Percentiles rank a stretch among this genome's conserved stretches.
These are phyloP conservation scores for Limnothrissa miodon DNA, from an alignment of 2,113 vertebrate species.

Conservation along the genomic window DNA sequence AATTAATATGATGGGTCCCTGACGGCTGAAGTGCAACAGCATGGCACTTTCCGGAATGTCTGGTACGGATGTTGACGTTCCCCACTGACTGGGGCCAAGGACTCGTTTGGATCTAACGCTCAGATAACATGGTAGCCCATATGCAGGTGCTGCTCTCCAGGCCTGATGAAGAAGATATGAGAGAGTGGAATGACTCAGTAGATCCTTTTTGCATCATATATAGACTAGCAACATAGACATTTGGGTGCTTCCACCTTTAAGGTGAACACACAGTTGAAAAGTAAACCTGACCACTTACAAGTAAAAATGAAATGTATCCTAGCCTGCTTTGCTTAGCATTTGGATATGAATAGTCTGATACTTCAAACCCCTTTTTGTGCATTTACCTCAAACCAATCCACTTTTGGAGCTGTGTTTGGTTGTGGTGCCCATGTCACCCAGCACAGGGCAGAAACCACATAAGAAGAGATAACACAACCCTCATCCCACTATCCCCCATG, in stretches of 20 bases:
- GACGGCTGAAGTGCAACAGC: not conserved
- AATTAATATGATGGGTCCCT: conserved; percentile 16
- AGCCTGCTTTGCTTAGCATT: not conserved
- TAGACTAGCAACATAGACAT: not conserved
- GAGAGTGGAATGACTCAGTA: not conserved
- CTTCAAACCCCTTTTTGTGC: not conserved
- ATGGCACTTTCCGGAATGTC: conserved; percentile 33
- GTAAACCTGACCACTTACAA: too few relatives aligned
- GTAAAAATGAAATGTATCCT: not conserved
- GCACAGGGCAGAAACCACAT: conserved; percentile 44
- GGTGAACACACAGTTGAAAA: not conserved
- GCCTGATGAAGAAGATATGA: conserved; percentile 42
- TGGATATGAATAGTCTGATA: not conserved
- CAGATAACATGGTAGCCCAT: conserved; percentile 47
- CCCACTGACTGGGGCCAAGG: conserved; percentile 24
- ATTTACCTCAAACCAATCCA: not conserved
- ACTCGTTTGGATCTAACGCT: conserved; percentile 39
- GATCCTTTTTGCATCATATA: not conserved
- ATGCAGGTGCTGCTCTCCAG: conserved; percentile 47
- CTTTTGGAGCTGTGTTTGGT: not conserved
- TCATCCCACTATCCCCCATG: conserved; percentile 67
- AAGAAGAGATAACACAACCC: conserved; percentile 61
- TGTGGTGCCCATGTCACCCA: not conserved
- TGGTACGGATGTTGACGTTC: conserved; percentile 41
- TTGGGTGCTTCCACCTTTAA: not conserved